Base-by-base conservation (phyloP, 2,888 invertebrate genomes). In the Sisyra nigra region DNA sequence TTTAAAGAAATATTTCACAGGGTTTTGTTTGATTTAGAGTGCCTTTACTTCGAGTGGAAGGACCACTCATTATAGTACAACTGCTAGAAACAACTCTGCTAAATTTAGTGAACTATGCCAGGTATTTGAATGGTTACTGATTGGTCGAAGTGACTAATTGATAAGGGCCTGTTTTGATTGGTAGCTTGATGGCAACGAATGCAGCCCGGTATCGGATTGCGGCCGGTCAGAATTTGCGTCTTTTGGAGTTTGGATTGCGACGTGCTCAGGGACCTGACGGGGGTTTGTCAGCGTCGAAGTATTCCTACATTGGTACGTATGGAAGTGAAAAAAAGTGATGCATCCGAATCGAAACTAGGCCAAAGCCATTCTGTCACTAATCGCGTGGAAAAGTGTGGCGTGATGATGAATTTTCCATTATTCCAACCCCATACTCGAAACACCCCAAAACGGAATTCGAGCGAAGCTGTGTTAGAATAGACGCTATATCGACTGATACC, bases 241-340 rank as follows among this genome's bases (percentile, higher is more conserved):
- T 98, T 45, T 66, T 96, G 48, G 98, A 98, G 67, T 97, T 97
- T 66, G 97, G 98, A 11, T 68, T 98, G 53, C 69, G 98, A 50
- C 70, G 97, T 60, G 97, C 97, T 3, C 98, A 98, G 67, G 98
- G 98, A 9, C 97, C 97, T 1, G 96, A 98, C 63, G 97, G 97
- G 14, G 97, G 94, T 17, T 66, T 98, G 40, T 93, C 94, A 19
- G 97, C 98, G 3, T 96, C 96, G 3, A 93, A 93, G 68, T 98
- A 97, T 66, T 84, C 93, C 42, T 98, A 94, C 60, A 77, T 96
- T 52, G 96, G 96, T 82, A 63, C 67, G 69, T 58, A 51, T 24
- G 24, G 24, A 7, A n/a, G n/a, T n/a, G n/a, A n/a, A n/a, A 24
- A 24, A 24, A 24, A 24, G 24, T 24, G 24, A 24, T 24, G 24